Evolutionary conservation across 2,113 vertebrate species (phyloP).

Genomic region (Cyanoderma ruficeps): DNA sequence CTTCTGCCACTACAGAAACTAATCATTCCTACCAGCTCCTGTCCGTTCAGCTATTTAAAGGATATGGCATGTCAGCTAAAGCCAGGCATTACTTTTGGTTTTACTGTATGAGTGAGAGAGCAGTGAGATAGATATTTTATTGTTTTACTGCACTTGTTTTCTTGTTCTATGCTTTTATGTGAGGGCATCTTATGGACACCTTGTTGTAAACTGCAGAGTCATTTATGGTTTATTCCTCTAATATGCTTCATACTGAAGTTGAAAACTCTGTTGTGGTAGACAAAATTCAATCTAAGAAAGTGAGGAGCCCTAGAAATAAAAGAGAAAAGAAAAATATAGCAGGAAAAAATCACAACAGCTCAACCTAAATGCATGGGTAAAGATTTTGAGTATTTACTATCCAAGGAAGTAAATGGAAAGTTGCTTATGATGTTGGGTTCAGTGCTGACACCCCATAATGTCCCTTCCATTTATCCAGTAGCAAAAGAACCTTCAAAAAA

Average conservation of each 20-base stretch:
- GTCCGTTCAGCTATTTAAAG: neutral
- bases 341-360: neutral
- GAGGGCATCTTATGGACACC: neutral
- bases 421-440: neutral
- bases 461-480: neutral
- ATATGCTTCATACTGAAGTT: conserved; percentile 11
- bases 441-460: neutral
- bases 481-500: neutral
- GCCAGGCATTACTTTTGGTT: neutral
- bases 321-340: neutral
- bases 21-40: neutral
- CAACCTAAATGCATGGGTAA: neutral
- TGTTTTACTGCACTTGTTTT: conserved; percentile 31
- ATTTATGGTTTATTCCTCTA: conserved; percentile 13
- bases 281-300: neutral
- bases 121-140: neutral
- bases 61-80: neutral
- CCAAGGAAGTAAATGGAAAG: neutral
- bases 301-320: neutral
- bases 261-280: conserved; percentile 20
- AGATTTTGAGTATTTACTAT: neutral
- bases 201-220: neutral
- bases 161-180: conserved; percentile 6
- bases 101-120: neutral
- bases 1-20: neutral